phyloP scores from a whole-genome alignment of 2,113 vertebrate species.

The Mugil cephalus region DNA sequence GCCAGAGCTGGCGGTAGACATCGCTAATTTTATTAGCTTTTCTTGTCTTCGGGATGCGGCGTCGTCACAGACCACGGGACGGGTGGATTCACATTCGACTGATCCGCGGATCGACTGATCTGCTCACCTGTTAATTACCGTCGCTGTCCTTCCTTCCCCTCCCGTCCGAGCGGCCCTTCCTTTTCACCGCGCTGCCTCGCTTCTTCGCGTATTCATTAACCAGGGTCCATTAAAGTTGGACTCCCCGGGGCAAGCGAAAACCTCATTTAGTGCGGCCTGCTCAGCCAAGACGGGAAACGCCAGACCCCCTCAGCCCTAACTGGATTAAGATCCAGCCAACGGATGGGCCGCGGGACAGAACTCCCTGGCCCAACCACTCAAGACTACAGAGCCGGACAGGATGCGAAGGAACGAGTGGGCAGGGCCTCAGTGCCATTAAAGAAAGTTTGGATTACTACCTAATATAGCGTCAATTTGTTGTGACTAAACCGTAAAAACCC shows the following conservation, averaged over 20 bases:
- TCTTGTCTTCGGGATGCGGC: slow-evolving; percentile 5
- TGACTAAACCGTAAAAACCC: no score
- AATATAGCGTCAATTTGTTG: not conserved
- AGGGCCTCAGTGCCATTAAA: not conserved
- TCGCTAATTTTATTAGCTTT: slow-evolving; percentile 19
- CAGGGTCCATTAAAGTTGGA: slow-evolving; percentile 83
- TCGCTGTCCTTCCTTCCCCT: slow-evolving; percentile 50
- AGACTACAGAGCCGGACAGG: slow-evolving; percentile 52
- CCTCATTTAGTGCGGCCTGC: slow-evolving; percentile 82
- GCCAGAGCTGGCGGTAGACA: slow-evolving; percentile 6
- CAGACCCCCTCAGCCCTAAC: slow-evolving; percentile 81
- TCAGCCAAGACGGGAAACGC: slow-evolving; percentile 83
- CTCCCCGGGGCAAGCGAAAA: slow-evolving; percentile 83
- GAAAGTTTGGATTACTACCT: no score
- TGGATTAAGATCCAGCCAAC: slow-evolving; percentile 83
- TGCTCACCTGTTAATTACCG: slow-evolving; percentile 70
- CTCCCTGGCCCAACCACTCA: slow-evolving; percentile 77
- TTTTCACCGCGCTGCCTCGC: slow-evolving; percentile 50
- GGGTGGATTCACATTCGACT: slow-evolving; percentile 34
- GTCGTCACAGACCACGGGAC: slow-evolving; percentile 11
- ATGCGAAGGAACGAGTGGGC: slow-evolving; percentile 39
- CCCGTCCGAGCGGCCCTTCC: slow-evolving; percentile 22
- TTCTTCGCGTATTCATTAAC: slow-evolving; percentile 75
- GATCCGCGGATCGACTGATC: slow-evolving; percentile 45
- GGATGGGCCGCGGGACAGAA: slow-evolving; percentile 84